These are phyloP conservation scores for Papio anubis DNA, from an alignment of 2,113 vertebrate genomes.

Conservation along the genomic window DNA sequence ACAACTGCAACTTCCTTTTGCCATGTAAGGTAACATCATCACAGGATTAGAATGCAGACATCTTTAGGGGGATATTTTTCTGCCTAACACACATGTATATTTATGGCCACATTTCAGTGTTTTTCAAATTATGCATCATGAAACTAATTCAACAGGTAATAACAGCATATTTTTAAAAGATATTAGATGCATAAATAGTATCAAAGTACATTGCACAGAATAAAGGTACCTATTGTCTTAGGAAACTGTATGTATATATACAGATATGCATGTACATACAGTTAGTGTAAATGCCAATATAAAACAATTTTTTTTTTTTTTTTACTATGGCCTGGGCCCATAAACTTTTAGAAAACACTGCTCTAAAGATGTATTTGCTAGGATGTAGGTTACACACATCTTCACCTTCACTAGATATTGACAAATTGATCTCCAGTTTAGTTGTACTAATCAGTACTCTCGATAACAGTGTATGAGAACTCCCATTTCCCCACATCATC, in stretches of 20 bases:
- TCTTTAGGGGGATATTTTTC: not conserved
- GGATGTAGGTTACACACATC: not conserved
- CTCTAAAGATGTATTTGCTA: not conserved
- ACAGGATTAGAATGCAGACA: not conserved
- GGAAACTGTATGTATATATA: not conserved
- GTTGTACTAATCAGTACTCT: not conserved
- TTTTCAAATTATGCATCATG: not conserved
- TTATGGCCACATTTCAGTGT: not conserved
- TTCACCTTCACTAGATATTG: not conserved
- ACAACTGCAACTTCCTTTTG: not conserved
- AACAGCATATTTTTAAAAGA: not conserved
- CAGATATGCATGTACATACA: not conserved
- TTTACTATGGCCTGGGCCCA: not conserved
- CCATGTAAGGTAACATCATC: not conserved
- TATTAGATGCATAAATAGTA: not conserved
- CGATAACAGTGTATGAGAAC: not conserved
- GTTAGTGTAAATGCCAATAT: not conserved
- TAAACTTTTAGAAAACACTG: not conserved
- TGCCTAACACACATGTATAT: not conserved
- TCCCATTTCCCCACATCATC: not conserved
- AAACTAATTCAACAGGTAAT: not conserved
- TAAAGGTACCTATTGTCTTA: not conserved
- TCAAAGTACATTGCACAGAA: not conserved
- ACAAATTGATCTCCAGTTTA: not conserved
- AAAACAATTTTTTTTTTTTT: not conserved